phyloP scores from a whole-genome alignment of 1,140 invertebrate species.

The Pachypeltis micranthus region DNA sequence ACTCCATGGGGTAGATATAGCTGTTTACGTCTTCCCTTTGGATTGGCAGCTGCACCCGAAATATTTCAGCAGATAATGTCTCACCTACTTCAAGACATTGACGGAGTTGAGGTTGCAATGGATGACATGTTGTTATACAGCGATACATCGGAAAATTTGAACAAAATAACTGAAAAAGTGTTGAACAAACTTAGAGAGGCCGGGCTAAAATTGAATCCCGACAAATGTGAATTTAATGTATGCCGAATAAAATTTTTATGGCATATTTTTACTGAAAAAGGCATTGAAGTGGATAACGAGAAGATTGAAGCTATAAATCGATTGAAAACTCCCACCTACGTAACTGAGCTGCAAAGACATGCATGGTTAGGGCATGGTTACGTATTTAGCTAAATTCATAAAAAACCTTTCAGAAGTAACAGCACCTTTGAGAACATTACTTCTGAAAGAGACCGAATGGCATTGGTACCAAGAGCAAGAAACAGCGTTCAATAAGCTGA shows the following conservation, averaged over 20 bases:
- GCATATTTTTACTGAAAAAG: not conserved
- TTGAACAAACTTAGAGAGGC: constrained; percentile 11
- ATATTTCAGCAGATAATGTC: constrained; percentile 20
- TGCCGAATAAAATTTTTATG: constrained; percentile 14
- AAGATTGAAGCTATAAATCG: constrained; percentile 18
- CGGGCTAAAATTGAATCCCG: constrained; percentile 17
- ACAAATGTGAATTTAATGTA: constrained; percentile 21
- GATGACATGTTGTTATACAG: constrained; percentile 20
- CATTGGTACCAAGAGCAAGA: not conserved
- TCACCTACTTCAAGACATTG: constrained; percentile 13
- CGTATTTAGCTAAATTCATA: constrained; percentile 27
- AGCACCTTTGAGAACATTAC: constrained; percentile 25
- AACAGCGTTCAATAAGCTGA: constrained; percentile 15
- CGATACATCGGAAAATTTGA: not conserved
- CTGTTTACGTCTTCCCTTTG: constrained; percentile 28
- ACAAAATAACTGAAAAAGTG: constrained; percentile 4
- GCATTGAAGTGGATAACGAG: not conserved
- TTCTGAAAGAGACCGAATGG: constrained; percentile 22
- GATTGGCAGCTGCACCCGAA: constrained; percentile 27
- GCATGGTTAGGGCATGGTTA: constrained; percentile 30
- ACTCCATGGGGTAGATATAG: constrained; percentile 20
- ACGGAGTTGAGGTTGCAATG: constrained; percentile 18
- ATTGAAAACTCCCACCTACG: constrained; percentile 22
- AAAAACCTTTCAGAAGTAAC: constrained; percentile 25
- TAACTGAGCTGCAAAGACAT: constrained; percentile 23